These are phyloP conservation scores for Epinotia nisella DNA, from an alignment of 2,888 invertebrate species.

Conservation along the genomic window DNA sequence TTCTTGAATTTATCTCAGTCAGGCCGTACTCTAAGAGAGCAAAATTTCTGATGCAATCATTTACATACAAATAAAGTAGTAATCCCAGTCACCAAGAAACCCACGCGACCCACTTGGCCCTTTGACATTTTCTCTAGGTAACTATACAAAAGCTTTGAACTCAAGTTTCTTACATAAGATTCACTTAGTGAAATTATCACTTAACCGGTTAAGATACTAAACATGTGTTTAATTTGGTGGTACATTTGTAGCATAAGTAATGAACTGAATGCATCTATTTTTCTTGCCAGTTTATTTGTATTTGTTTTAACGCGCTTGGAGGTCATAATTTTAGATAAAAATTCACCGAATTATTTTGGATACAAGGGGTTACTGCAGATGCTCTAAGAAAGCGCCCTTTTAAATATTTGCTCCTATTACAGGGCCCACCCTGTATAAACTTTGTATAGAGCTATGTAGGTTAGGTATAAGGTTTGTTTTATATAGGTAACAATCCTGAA, in stretches of 20 bases:
- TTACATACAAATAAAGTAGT: neutral
- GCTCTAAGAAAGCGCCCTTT: too few relatives aligned
- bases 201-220: conserved; percentile 17
- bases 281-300: too few relatives aligned
- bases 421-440: too few relatives aligned
- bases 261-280: neutral
- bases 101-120: conserved; percentile 27
- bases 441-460: too few relatives aligned
- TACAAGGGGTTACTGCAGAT: too few relatives aligned
- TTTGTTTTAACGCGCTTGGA: neutral
- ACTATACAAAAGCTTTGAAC: conserved; percentile 30
- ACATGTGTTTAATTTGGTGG: conserved; percentile 17
- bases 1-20: too few relatives aligned
- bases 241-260: conserved; percentile 5
- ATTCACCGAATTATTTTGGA: too few relatives aligned
- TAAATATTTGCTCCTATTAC: too few relatives aligned
- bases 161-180: conserved; percentile 32
- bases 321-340: too few relatives aligned
- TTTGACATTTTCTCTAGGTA: conserved; percentile 35
- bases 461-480: too few relatives aligned
- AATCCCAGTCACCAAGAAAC: conserved; percentile 4
- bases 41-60: neutral
- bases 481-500: too few relatives aligned
- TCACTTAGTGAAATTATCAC: conserved; percentile 41
- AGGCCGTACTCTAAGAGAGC: too few relatives aligned